Evolutionary conservation across 2,113 vertebrate genomes (phyloP).

Genomic region (Tetrax tetrax): DNA sequence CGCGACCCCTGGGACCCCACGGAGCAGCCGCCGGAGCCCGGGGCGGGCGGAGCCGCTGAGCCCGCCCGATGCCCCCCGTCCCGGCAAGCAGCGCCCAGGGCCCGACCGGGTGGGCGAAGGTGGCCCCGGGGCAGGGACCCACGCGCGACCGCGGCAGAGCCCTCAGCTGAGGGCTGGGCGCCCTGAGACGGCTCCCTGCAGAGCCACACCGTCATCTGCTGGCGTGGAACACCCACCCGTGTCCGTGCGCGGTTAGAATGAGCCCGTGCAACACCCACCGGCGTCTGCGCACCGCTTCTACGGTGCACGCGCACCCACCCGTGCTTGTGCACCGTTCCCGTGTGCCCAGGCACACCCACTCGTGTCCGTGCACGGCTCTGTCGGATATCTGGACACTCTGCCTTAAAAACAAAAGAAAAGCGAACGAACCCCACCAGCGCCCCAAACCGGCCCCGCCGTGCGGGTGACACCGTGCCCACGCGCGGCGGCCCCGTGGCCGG

Average conservation of each 20-base stretch:
- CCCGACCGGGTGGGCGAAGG: background rate
- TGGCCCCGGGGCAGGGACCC: background rate
- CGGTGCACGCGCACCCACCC: background rate
- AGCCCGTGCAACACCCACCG: background rate
- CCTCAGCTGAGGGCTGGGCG: too few relatives aligned
- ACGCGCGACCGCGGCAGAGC: background rate
- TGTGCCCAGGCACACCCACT: background rate
- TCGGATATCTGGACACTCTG: background rate
- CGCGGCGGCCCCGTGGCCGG: background rate
- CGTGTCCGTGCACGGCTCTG: background rate
- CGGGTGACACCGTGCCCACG: background rate
- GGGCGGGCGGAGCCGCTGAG: background rate
- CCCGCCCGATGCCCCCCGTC: background rate
- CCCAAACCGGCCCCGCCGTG: too few relatives aligned
- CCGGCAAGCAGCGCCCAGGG: background rate
- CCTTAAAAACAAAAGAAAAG: background rate
- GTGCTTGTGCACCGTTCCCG: background rate
- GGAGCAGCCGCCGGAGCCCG: background rate
- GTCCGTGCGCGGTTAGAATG: too few relatives aligned
- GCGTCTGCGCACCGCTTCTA: background rate
- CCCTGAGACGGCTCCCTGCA: background rate
- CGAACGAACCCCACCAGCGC: too few relatives aligned
- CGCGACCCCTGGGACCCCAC: too few relatives aligned
- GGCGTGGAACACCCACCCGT: background rate
- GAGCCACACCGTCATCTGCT: accelerated